phyloP scores from a whole-genome alignment of 2,113 vertebrate species.

The Telmatochromis sp. region DNA sequence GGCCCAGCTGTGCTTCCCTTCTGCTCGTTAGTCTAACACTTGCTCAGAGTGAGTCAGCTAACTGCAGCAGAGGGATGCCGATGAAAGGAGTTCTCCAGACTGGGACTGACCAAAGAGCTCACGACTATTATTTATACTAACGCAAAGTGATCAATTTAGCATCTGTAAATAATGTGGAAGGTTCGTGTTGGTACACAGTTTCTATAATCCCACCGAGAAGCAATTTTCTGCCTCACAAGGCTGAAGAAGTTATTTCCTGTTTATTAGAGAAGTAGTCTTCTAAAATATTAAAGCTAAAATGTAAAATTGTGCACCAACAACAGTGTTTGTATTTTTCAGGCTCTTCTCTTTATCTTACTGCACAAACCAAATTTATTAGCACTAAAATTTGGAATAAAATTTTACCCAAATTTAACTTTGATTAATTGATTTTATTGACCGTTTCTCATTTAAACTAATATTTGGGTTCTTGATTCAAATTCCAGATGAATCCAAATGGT shows the following conservation, averaged over 20 bases:
- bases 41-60: slow-evolving; percentile 18
- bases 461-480: not conserved
- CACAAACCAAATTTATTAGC: not conserved
- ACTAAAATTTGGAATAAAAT: not conserved
- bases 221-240: not conserved
- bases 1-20: not conserved
- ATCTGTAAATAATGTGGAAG: not conserved
- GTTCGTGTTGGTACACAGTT: not conserved
- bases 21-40: slow-evolving; percentile 5
- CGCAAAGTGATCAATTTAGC: not conserved
- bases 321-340: not conserved
- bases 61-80: not conserved
- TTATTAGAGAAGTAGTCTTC: not conserved
- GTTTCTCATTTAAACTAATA: not conserved
- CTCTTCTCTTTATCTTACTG: not conserved
- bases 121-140: not conserved
- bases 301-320: not conserved
- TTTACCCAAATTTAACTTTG: not conserved
- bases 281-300: not conserved
- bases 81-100: not conserved
- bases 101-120: not conserved
- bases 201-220: not conserved
- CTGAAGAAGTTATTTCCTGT: not conserved
- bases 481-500: not conserved
- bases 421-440: not conserved